These are phyloP conservation scores for Drosophila kokeensis DNA, from an alignment of 2,888 invertebrate genomes.

Conservation along the genomic window DNA sequence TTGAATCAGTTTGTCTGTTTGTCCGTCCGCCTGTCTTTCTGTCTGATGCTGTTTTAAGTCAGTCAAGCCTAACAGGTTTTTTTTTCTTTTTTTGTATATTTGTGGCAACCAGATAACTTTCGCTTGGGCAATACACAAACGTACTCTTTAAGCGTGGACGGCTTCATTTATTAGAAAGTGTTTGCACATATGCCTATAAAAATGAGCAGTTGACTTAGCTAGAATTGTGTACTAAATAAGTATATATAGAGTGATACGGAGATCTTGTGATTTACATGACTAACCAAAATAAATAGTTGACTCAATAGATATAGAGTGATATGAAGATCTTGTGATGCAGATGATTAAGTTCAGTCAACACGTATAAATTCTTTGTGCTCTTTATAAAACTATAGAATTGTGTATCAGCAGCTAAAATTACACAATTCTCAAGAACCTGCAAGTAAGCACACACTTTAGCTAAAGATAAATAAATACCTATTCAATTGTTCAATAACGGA, in stretches of 20 bases:
- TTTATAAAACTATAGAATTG: neutral
- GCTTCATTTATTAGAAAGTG: constrained; percentile 27
- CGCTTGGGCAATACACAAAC: constrained; percentile 23
- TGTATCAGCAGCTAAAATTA: constrained; percentile 32
- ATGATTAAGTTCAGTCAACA: neutral
- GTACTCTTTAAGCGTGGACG: constrained; percentile 18
- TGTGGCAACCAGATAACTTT: constrained; percentile 37
- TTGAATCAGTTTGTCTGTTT: constrained; percentile 46
- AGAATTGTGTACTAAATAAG: neutral
- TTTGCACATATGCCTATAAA: constrained; percentile 1
- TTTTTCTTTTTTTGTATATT: constrained; percentile 15
- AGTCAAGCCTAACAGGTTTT: constrained; percentile 46
- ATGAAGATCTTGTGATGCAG: neutral
- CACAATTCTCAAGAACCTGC: neutral
- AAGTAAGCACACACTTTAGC: neutral
- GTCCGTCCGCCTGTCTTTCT: constrained; percentile 23
- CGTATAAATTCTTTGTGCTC: neutral
- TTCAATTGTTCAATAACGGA: constrained; percentile 2
- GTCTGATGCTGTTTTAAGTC: constrained; percentile 12
- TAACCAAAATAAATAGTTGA: neutral
- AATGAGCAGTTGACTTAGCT: neutral
- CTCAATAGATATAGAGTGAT: neutral
- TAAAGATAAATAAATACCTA: neutral
- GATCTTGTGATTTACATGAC: neutral
- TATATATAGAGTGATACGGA: neutral